Conservation (phyloP, 2,113 vertebrate genomes). For the Numida meleagris region DNA sequence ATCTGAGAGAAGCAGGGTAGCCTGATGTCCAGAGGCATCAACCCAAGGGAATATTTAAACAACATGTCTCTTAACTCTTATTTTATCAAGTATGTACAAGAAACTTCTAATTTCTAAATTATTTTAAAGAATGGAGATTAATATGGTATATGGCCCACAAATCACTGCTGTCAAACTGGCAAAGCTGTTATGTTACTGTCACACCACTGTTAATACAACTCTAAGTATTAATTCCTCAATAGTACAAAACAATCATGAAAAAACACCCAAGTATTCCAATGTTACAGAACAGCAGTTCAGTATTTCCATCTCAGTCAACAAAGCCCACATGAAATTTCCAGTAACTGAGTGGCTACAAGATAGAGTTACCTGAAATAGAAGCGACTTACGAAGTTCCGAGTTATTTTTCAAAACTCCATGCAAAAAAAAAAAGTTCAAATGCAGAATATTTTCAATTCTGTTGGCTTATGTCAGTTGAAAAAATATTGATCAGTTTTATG, state of each 20-base stretch:
- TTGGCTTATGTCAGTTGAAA: neutral
- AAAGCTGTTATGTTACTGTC: neutral
- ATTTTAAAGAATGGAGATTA: neutral
- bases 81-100: neutral
- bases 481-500: neutral
- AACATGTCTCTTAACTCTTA: neutral
- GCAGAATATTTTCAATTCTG: neutral
- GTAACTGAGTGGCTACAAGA: neutral
- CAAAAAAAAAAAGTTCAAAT: neutral
- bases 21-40: neutral
- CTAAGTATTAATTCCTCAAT: neutral
- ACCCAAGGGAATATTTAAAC: neutral
- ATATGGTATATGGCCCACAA: neutral
- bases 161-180: neutral
- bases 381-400: neutral
- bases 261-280: neutral
- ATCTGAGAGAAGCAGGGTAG: neutral
- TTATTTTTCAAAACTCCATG: neutral
- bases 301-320: neutral
- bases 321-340: neutral
- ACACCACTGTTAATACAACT: neutral
- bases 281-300: neutral
- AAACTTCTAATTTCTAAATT: neutral
- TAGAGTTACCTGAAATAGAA: neutral
- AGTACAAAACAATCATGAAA: too few species aligned